Base-by-base conservation (phyloP, 35 echinoderm and acorn worm species). In the Lytechinus pictus region DNA sequence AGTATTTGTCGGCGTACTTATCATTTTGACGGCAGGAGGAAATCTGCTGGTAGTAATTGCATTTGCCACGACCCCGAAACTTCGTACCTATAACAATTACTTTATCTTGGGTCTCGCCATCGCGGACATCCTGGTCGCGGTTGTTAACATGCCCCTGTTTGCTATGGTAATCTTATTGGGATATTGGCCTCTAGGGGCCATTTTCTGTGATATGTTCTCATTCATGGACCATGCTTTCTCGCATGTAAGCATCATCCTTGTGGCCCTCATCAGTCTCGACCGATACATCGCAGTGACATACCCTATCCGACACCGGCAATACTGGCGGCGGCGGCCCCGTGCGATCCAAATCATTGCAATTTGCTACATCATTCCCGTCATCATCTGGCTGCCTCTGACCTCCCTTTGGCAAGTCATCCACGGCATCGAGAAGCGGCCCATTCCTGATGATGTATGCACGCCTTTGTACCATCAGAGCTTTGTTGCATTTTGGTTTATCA, bases 181-280 rank as follows among this genome's bases (percentile, higher is more conserved):
- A 29, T 54, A 10, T 11, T 96, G 96, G 96, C 96, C 92, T 4
- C 94, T 94, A 11, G 61, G 61, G 21, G 54, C 56, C 10, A 60
- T 28, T 27, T 96, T 86, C 86, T 57, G 55, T 9, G 56, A 56
- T 24, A 92, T 94, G 54, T 54, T 96, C 19, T 58, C 88, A 52
- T 53, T 96, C 28, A 61, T 94, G 54, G 66, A 79, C 21, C 66
- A 79, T 79, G 66, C 66, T 79, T 79, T 79, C 66, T 24, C 66
- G 6, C 66, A 79, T 8, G 66, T 8, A 16, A 56, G 60, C 6
- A 79, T 92, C 9, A 52, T 86, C 16, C 52, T 96, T 28, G 52
- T 94, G 8, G 87, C 92, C 9, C 53, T 96, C 52, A 96, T 96
- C 79, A 94, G 96, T 55, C 27, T 96, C 54, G 96, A 96, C 52